A percentile compares a stretch with the other conserved stretches of the same genome.
Conservation (phyloP, 2,113 vertebrate genomes). For the Bungarus multicinctus region DNA sequence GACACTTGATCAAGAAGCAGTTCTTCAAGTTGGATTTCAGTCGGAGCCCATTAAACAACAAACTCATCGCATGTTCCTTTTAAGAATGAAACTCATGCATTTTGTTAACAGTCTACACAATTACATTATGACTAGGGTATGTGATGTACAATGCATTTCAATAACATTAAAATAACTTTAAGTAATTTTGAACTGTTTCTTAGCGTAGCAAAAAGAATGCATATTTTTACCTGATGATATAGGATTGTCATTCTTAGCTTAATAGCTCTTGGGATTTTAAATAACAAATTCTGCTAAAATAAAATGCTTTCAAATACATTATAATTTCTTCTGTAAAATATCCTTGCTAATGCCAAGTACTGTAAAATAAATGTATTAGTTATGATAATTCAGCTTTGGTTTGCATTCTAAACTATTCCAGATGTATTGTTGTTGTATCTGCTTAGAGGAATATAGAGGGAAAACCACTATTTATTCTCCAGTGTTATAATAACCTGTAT, state of each 20-base stretch:
- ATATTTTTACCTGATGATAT: constrained; percentile 7
- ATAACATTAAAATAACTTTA: constrained; percentile 21
- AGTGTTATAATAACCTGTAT: not conserved
- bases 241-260: not conserved
- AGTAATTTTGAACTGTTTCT: not conserved
- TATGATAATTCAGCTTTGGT: not conserved
- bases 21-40: constrained; percentile 45
- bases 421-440: not conserved
- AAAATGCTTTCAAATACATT: not conserved
- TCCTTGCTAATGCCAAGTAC: not conserved
- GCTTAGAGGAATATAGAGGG: not conserved
- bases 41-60: constrained; percentile 79
- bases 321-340: not conserved
- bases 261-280: not conserved
- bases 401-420: not conserved
- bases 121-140: constrained; percentile 96
- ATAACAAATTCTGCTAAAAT: not conserved
- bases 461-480: not conserved
- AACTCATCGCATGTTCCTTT: constrained; percentile 93
- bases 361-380: constrained; percentile 13
- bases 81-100: constrained; percentile 97
- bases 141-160: constrained; percentile 39
- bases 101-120: constrained; percentile 99
- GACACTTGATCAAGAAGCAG: constrained; percentile 58
- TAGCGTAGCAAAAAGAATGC: not conserved